phyloP scores from a whole-genome alignment of 2,113 vertebrate genomes.

The Cyanoderma ruficeps region DNA sequence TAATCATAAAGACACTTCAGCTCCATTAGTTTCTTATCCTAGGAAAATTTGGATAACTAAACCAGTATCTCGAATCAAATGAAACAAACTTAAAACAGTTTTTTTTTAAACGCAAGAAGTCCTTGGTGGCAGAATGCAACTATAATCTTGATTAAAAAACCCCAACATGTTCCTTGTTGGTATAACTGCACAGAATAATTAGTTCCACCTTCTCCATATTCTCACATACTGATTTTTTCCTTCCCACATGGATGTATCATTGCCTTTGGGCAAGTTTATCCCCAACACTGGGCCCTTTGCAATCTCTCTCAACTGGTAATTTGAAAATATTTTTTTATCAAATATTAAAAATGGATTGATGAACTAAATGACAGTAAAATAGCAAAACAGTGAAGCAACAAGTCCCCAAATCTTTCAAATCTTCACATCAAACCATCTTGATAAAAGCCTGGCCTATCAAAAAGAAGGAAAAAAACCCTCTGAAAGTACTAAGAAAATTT shows the following conservation, averaged over 20 bases:
- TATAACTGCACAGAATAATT: neutral
- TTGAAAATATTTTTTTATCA: neutral
- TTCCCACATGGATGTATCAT: neutral
- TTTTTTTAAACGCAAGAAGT: neutral
- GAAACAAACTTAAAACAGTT: neutral
- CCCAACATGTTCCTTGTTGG: neutral
- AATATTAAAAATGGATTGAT: neutral
- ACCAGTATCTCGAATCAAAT: neutral
- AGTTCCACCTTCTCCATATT: neutral
- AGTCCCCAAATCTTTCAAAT: neutral
- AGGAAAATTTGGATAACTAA: neutral
- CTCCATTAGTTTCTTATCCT: neutral
- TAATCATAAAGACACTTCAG: neutral
- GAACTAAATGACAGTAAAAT: neutral
- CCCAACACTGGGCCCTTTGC: neutral
- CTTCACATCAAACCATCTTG: neutral
- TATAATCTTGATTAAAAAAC: neutral
- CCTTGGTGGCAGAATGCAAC: neutral
- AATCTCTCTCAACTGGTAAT: neutral
- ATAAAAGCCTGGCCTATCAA: neutral
- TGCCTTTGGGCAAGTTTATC: neutral
- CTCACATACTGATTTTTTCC: neutral
- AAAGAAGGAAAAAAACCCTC: neutral
- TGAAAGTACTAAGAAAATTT: constrained; percentile 9
- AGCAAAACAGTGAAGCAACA: neutral